Conservation (phyloP, 1,140 invertebrate species). For the Anoplolepis gracilipes region DNA sequence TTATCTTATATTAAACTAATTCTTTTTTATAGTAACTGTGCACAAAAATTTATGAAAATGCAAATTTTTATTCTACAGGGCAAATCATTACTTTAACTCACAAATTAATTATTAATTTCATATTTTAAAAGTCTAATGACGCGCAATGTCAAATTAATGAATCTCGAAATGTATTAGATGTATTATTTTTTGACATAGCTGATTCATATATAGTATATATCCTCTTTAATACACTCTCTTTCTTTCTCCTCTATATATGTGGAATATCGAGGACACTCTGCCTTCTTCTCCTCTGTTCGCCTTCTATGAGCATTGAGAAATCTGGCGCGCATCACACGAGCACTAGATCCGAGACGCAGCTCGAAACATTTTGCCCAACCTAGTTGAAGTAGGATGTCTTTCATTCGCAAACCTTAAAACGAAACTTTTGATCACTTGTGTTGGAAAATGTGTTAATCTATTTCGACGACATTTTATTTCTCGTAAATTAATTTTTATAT, state of each 20-base stretch:
- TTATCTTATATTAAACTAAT: too few species aligned
- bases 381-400: not conserved
- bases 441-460: not conserved
- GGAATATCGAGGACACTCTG: constrained; percentile 69
- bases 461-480: not conserved
- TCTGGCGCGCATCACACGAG: constrained; percentile 57
- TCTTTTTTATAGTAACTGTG: too few species aligned
- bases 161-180: too few species aligned
- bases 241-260: constrained; percentile 43
- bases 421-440: not conserved
- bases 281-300: constrained; percentile 36
- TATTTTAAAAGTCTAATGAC: too few species aligned
- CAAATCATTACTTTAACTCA: too few species aligned
- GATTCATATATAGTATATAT: too few species aligned
- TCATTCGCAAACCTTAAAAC: not conserved
- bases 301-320: constrained; percentile 71
- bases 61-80: too few species aligned
- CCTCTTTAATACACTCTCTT: not conserved
- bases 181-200: too few species aligned
- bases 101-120: too few species aligned
- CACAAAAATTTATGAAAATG: too few species aligned
- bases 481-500: not conserved
- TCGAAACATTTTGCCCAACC: not conserved
- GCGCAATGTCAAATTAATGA: too few species aligned
- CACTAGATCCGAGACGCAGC: constrained; percentile 25